Base-by-base conservation (phyloP, 2,888 invertebrate genomes). In the Lasioglossum morio region DNA sequence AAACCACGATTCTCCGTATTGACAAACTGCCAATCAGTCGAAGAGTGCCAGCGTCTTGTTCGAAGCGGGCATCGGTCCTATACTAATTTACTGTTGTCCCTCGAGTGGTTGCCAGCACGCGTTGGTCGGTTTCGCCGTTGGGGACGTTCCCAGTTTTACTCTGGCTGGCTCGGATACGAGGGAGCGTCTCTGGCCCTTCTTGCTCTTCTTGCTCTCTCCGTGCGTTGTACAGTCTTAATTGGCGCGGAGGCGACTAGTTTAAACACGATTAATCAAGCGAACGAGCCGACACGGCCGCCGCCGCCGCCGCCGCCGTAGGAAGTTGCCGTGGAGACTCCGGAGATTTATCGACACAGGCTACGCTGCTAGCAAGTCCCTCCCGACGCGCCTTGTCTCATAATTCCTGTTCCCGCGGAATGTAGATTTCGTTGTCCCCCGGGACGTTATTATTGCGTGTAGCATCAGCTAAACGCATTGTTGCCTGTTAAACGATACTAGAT, bases 221-320 rank as follows among this genome's bases (percentile, higher is more conserved):
- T 76, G 77, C 84, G 87, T 85, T 85, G 87, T 87, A 87, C 89
- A 79, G 92, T 93, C 91, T 94, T 94, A 94, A 94, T 94, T 93
- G 94, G 92, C 93, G 92, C 93, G 90, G 90, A 92, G 93, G 92
- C 93, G 92, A 93, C 93, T 93, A 93, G 93, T 94, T 94, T 94
- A 93, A 94, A 93, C 92, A 92, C 94, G 93, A 94, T 94, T 94
- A 94, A 94, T 94, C 94, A 91, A 91, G 87, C 89, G 88, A 87
- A 93, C 91, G 86, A 91, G 89, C 89, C 90, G 86, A 90, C 91
- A 83, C 85, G 88, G 77, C 72, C 87, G 77, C 72, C 79, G 63
- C 75, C 53, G 79, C 81, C 66, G 81, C 34, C 34, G 34, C 34
- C 34, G 34, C 81, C 70, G 79, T 76, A 85, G 85, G 86, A 88